Percentiles rank a stretch among this genome's conserved stretches.
phyloP scores from a whole-genome alignment of 2,113 vertebrate genomes.

The Tragulus kanchil region DNA sequence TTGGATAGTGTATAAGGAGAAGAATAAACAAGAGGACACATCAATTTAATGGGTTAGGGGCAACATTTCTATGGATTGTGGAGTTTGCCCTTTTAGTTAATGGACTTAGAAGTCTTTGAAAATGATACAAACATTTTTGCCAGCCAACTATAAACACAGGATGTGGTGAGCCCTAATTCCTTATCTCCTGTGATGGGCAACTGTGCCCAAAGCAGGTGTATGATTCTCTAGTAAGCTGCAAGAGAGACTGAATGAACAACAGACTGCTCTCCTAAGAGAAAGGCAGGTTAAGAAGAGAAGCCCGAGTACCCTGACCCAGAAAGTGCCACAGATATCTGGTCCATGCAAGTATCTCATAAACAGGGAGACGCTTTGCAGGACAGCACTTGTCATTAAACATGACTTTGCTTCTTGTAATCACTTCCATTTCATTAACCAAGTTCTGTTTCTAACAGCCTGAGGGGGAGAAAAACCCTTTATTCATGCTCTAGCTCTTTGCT shows the following conservation, averaged over 20 bases:
- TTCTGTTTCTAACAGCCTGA: not conserved
- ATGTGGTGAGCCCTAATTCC: not conserved
- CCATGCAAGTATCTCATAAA: not conserved
- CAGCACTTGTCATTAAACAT: not conserved
- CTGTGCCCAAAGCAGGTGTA: not conserved
- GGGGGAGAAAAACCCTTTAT: not conserved
- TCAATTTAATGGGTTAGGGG: not conserved
- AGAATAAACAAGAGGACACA: not conserved
- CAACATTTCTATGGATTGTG: not conserved
- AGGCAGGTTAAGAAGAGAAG: not conserved
- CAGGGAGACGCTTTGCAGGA: not conserved
- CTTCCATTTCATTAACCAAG: not conserved
- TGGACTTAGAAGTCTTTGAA: not conserved
- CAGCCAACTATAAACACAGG: not conserved
- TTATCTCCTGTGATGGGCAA: not conserved
- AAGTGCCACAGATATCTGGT: not conserved
- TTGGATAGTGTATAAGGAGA: not conserved
- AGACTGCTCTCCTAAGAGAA: not conserved
- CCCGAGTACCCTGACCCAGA: not conserved
- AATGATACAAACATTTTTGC: not conserved
- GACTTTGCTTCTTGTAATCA: not conserved
- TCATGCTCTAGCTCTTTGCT: not conserved
- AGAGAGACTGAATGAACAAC: not conserved
- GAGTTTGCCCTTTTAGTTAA: not conserved
- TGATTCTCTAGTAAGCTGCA: not conserved